These are phyloP conservation scores for Lomographa bimaculata DNA, from an alignment of 2,888 invertebrate genomes.

Conservation along the genomic window DNA sequence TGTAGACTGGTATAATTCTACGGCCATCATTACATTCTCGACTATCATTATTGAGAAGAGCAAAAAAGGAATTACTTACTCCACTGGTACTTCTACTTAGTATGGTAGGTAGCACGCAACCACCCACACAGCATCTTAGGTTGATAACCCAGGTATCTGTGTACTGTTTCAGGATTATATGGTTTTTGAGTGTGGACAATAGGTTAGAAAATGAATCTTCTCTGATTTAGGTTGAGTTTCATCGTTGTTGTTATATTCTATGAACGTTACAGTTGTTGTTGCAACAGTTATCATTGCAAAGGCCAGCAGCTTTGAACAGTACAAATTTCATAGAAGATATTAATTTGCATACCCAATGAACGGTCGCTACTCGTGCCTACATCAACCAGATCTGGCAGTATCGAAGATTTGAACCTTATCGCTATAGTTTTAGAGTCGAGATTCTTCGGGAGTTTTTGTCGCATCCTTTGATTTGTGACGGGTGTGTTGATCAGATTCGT, in stretches of 20 bases:
- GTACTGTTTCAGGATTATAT: not conserved
- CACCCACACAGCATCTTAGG: not conserved
- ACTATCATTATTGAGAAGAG: not conserved
- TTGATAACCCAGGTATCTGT: not conserved
- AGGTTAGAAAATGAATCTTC: too few species aligned
- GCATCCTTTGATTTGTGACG: conserved; percentile 72
- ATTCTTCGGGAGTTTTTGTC: conserved; percentile 47
- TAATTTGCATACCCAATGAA: too few species aligned
- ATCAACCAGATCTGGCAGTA: not conserved
- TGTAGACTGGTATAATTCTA: not conserved
- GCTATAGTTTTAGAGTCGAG: conserved; percentile 45
- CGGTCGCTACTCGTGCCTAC: too few species aligned
- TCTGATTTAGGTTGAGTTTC: too few species aligned
- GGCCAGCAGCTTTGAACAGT: too few species aligned
- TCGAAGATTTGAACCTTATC: conserved; percentile 52
- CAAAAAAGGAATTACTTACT: not conserved
- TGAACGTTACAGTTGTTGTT: too few species aligned
- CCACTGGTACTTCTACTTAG: too few species aligned
- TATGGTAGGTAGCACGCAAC: conserved; percentile 5
- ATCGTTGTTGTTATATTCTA: too few species aligned
- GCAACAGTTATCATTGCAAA: too few species aligned
- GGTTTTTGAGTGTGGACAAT: too few species aligned
- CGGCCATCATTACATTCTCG: conserved; percentile 1
- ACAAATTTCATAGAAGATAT: too few species aligned
- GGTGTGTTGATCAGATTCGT: conserved; percentile 82